Evolutionary conservation across 1,140 invertebrate species (phyloP).

Genomic region (Aporrectodea caliginosa): DNA sequence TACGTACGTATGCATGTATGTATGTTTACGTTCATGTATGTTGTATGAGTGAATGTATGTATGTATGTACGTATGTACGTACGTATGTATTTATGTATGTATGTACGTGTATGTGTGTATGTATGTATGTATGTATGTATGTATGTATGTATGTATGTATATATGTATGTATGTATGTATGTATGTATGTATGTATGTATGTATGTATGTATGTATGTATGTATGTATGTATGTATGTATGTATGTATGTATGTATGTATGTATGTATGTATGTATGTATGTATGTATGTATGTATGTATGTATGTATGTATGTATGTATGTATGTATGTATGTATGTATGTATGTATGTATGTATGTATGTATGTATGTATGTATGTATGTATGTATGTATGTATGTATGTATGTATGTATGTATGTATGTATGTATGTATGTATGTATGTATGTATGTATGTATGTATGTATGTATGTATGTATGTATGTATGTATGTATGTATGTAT

Average conservation of each 20-base stretch:
- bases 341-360: too few species aligned
- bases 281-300: slow-evolving; percentile 11
- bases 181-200: slow-evolving; percentile 18
- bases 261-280: too few species aligned
- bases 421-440: too few species aligned
- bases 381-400: too few species aligned
- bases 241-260: slow-evolving; percentile 12
- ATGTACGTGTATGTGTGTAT: slow-evolving; percentile 5
- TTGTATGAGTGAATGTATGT: slow-evolving; percentile 22
- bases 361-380: too few species aligned
- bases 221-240: not conserved
- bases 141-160: slow-evolving; percentile 1
- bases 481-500: too few species aligned
- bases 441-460: too few species aligned
- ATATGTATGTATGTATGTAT: slow-evolving; percentile 21
- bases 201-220: not conserved
- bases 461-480: too few species aligned
- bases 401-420: too few species aligned
- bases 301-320: too few species aligned
- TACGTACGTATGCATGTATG: not conserved
- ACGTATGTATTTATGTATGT: not conserved
- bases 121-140: not conserved
- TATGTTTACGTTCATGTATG: slow-evolving; percentile 8
- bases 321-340: too few species aligned
- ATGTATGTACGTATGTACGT: slow-evolving; percentile 23